A percentile compares a stretch with the other conserved stretches of the same genome.
These are phyloP conservation scores for Synergus gifuensis DNA, from an alignment of 2,888 invertebrate genomes.

Conservation along the genomic window DNA sequence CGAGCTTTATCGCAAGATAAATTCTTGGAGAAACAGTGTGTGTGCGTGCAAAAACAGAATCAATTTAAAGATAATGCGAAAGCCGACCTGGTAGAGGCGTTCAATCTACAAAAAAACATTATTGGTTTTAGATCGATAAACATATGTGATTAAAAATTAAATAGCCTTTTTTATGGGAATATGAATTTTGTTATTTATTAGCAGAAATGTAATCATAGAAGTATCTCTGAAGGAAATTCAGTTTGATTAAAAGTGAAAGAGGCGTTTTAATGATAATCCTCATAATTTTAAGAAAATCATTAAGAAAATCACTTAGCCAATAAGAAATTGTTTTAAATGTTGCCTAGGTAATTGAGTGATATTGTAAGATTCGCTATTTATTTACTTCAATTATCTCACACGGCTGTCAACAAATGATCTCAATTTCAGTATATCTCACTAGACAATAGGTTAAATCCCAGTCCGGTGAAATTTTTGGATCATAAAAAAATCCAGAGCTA, in stretches of 20 bases:
- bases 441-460: not conserved
- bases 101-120: not conserved
- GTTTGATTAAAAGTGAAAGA: not conserved
- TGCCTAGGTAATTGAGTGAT: not conserved
- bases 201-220: not conserved
- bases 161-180: not conserved
- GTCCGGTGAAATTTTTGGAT: constrained; percentile 2
- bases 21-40: not conserved
- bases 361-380: not conserved
- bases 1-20: constrained; percentile 4
- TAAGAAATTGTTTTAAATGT: not conserved
- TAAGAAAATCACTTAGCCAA: no score
- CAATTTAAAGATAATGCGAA: constrained; percentile 21
- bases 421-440: not conserved
- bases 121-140: not conserved
- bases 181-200: not conserved
- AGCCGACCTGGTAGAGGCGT: not conserved
- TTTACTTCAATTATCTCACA: not conserved
- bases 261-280: not conserved
- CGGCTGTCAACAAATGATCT: not conserved
- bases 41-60: not conserved
- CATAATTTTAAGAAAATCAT: not conserved
- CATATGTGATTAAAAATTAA: not conserved
- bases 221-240: not conserved
- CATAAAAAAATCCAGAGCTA: constrained; percentile 22